Evolutionary conservation across 2,113 vertebrate species (phyloP), one percentile per base, ranked within the genome.

Genomic region (Condylura cristata): DNA sequence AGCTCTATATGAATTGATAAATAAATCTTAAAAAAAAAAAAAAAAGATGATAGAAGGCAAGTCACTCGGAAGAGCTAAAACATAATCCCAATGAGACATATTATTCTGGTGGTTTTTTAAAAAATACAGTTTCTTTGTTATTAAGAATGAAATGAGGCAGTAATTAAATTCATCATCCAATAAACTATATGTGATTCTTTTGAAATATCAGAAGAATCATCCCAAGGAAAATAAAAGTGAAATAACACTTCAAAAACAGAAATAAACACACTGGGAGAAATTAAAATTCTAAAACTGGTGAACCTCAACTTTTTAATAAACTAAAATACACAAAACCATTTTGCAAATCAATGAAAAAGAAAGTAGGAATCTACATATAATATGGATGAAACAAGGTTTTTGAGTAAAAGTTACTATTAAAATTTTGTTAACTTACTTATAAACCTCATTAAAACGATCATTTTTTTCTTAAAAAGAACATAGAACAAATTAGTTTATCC

Each of bases 141-240:
- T 63, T 82, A 65, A 30, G 8, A 94, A 76, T 86, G 18, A 94
- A 91, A 63, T 48, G 34, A 89, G 20, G 86, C n/a, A 90, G 89
- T 5, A 88, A 53, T 74, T 86, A 90, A 94, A 81, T 91, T 88
- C 91, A 89, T 56, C 20, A 89, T 68, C 28, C 79, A 96, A 6
- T 86, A 34, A 94, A 88, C 48, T 88, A 66, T 65, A 84, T 32
- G 9, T 88, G 48, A 20, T 10, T n/a, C n/a, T n/a, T n/a, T n/a
- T 8, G 28, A 72, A 72, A 78, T 71, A 88, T 68, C 44, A 90
- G 81, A 87, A 91, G 72, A 94, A 60, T 30, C 34, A 82, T 53
- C 46, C 71, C 89, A 74, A 80, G 48, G 17, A 72, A 91, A 91
- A 88, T 70, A 86, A 75, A 91, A 82, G 22, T 74, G 63, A 80